Evolutionary conservation across 2,113 vertebrate species (phyloP).

Genomic region (Danionella cerebrum): DNA sequence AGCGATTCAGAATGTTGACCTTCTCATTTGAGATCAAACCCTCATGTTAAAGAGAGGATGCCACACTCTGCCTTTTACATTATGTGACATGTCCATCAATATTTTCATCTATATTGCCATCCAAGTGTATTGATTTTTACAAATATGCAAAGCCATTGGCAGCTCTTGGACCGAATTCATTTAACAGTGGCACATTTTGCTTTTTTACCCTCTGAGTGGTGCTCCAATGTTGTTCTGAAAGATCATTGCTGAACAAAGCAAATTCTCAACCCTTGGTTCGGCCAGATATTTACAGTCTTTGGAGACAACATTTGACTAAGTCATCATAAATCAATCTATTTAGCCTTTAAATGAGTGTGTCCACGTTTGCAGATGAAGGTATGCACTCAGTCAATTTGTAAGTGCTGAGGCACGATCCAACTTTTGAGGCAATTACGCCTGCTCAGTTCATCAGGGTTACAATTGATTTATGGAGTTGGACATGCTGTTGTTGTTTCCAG

Average conservation of each 20-base stretch:
- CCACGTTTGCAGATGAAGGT: not conserved
- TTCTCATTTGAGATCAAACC: not conserved
- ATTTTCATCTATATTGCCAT: conserved; percentile 7
- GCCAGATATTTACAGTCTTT: conserved; percentile 37
- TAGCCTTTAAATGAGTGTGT: conserved; percentile 7
- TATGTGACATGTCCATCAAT: not conserved
- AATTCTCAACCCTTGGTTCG: conserved; percentile 9
- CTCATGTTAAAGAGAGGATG: not conserved
- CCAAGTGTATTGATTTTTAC: conserved; percentile 5
- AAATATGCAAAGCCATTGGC: not conserved
- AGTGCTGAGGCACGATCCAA: conserved; percentile 14
- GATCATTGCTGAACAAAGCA: not conserved
- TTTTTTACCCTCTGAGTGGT: not conserved
- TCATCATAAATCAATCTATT: conserved; percentile 24
- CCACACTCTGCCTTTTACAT: not conserved
- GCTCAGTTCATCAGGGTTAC: conserved; percentile 9
- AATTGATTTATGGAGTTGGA: conserved; percentile 13
- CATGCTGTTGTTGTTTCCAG: not conserved
- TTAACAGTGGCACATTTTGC: not conserved
- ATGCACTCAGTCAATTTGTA: conserved; percentile 16
- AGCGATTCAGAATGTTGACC: too few relatives aligned
- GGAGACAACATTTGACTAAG: conserved; percentile 22
- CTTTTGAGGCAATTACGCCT: conserved; percentile 15
- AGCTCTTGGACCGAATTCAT: not conserved
- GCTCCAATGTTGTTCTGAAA: conserved; percentile 9